These are phyloP conservation scores for Macrobrachium rosenbergii DNA, from an alignment of 1,140 invertebrate species.

Conservation along the genomic window DNA sequence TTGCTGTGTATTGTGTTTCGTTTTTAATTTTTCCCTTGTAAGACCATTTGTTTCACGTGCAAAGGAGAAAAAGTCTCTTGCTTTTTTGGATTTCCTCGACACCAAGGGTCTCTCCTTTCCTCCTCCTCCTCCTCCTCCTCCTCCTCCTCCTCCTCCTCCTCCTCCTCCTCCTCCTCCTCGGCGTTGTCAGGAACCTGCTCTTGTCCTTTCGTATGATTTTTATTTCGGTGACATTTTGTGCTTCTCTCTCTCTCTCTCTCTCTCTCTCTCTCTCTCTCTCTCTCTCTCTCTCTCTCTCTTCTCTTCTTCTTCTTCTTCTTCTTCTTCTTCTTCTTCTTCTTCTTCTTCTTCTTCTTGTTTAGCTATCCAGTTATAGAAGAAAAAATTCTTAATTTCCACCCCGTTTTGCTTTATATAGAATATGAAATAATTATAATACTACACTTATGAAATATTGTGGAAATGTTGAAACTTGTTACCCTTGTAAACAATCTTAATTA, in stretches of 20 bases:
- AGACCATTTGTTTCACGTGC: too few species aligned
- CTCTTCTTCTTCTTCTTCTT: constrained; percentile 5
- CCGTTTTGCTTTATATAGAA: too few species aligned
- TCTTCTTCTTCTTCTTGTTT: not conserved
- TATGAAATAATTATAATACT: too few species aligned
- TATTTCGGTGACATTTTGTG: not conserved
- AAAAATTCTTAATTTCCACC: too few species aligned
- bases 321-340: not conserved
- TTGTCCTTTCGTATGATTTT: not conserved
- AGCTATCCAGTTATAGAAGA: too few species aligned
- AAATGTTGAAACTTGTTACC: too few species aligned
- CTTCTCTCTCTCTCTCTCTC: not conserved
- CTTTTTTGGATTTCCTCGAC: too few species aligned
- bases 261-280: constrained; percentile 33
- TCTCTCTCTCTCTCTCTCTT: constrained; percentile 32
- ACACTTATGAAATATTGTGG: too few species aligned
- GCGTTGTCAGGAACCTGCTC: not conserved
- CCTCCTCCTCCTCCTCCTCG: not conserved
- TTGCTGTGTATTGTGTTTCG: too few species aligned
- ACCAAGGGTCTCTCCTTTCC: not conserved
- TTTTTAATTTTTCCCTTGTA: too few species aligned
- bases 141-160: not conserved
- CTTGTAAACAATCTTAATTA: too few species aligned
- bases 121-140: not conserved
- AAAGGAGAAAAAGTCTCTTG: too few species aligned